Conservation (phyloP, 2,113 vertebrate species). For the Henicopernis longicauda region DNA sequence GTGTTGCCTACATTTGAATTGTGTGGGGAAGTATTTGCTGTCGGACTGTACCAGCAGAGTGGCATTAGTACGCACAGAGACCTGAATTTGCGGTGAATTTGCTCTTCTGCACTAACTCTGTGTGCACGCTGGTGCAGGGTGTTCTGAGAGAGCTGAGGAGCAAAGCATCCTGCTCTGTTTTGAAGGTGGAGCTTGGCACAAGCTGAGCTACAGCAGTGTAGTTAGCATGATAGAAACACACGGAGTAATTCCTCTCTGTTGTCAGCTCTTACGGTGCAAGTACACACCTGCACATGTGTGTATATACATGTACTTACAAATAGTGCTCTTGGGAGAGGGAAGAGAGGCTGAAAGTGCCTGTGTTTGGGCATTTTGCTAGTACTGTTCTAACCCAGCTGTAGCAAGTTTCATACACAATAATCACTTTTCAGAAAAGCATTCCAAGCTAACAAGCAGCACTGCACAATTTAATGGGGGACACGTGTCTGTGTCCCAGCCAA, state of each 20-base stretch:
- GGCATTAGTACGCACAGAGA: background rate
- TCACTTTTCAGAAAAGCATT: background rate
- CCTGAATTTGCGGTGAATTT: background rate
- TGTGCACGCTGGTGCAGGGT: fast-evolving
- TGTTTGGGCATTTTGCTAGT: background rate
- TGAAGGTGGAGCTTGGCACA: background rate
- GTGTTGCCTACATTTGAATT: background rate
- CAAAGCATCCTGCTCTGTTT: background rate
- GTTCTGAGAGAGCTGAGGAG: background rate
- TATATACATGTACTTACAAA: background rate
- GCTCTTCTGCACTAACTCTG: background rate
- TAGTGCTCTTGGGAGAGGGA: background rate
- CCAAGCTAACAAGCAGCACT: background rate
- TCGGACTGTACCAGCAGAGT: fast-evolving
- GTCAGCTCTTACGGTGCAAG: too few species aligned
- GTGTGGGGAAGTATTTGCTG: too few species aligned
- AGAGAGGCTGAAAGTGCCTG: background rate
- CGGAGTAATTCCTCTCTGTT: background rate
- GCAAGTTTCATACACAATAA: background rate
- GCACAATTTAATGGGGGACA: background rate
- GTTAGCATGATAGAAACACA: background rate
- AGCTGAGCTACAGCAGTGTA: background rate
- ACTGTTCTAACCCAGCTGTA: background rate
- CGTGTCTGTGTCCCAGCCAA: background rate
- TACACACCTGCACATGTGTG: too few species aligned